phyloP scores from a whole-genome alignment of 2,888 invertebrate species.

The Deilephila elpenor region DNA sequence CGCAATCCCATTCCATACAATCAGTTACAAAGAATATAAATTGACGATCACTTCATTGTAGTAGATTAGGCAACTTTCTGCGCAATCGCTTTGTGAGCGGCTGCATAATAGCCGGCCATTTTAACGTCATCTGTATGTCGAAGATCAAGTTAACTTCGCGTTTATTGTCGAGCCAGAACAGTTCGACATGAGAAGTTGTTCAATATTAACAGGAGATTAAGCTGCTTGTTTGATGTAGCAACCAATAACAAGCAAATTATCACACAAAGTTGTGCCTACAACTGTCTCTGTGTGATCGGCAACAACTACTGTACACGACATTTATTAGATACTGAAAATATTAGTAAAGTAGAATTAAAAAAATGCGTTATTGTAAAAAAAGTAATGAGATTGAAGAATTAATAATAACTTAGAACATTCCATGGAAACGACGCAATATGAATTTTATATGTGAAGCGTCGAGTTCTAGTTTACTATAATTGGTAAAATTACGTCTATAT shows the following conservation, averaged over 20 bases:
- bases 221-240: neutral
- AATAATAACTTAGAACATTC: too few species aligned
- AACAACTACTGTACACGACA: too few species aligned
- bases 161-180: constrained; percentile 7
- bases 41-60: neutral
- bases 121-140: neutral
- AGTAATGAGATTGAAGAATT: too few species aligned
- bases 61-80: constrained; percentile 9
- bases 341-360: too few species aligned
- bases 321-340: too few species aligned
- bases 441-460: too few species aligned
- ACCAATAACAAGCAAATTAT: neutral
- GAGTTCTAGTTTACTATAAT: too few species aligned
- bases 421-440: too few species aligned
- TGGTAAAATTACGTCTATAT: too few species aligned
- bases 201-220: neutral
- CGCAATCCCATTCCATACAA: neutral
- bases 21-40: constrained; percentile 10
- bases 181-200: constrained; percentile 8
- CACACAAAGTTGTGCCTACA: neutral
- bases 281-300: neutral
- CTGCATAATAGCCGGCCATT: constrained; percentile 16
- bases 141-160: constrained; percentile 8
- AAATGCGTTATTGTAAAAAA: too few species aligned
- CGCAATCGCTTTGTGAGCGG: constrained; percentile 16